Evolutionary conservation across 2,113 vertebrate species (phyloP), one percentile per base, ranked within the genome.

Genomic region (Hippolais icterina): DNA sequence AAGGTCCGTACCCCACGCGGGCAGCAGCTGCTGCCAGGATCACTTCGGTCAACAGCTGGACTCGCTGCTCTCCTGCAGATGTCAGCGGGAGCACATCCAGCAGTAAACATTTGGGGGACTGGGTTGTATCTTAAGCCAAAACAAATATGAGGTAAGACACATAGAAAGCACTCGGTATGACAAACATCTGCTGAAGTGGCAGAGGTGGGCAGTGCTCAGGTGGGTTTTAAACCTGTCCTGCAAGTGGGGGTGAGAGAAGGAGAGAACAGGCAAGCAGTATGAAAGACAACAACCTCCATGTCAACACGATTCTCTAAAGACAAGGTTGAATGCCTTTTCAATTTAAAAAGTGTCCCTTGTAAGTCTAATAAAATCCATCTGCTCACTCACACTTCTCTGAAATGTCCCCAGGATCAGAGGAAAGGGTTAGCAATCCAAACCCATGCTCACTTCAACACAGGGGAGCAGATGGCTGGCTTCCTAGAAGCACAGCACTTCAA

Each of bases 301-400:
- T 78, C 76, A 86, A 59, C 28, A 66, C 15, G 21, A 41, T 59
- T 83, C 86, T 74, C 31, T 59, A 71, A 66, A 79, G 44, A 64
- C 28, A 87, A 76, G 56, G 47, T 44, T 71, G 39, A 91, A 92
- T 81, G 79, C 21, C 29, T 90, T 89, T 88, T 63, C 16, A 3
- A 59, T 81, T 87, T 78, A 54, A 89, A 81, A 90, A 33, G 19
- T 50, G 27, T 37, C 39, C 70, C 46, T 65, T 83, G 18, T 79
- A 85, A 76, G 53, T 41, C 53, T 83, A 86, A 90, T 74, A 78
- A 75, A 92, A 92, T 91, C 60, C 89, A 96, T 86, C 79, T 90
- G 76, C 50, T 92, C 59, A 27, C 64, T 76, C 16, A 1, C 21
- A 35, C 20, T 63, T 52, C 68, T 65, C 72, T 66, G 85, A 90